Base-by-base conservation (phyloP, 2,888 invertebrate species). In the Leptinotarsa tumamoca region DNA sequence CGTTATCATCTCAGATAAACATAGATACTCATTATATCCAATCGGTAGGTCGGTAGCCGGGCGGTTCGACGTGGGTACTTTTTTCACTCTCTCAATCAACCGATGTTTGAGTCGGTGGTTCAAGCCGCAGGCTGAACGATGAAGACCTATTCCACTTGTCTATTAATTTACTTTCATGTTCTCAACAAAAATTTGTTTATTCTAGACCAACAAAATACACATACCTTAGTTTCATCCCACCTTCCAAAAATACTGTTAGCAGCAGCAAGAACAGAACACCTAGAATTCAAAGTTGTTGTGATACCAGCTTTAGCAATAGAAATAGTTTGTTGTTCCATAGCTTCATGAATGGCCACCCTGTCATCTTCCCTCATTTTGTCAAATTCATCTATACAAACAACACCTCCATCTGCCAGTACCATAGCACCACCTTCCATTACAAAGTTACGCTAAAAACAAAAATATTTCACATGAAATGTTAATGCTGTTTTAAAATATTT, bases 291-390 rank as follows among this genome's bases (percentile, higher is more conserved):
- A 0, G 99, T 99, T 0, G 99, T 99, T 0, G 99, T 99, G 80
- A 99, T 99, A 17, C 99, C 99, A 77, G 99, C 99, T 91, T 99
- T 99, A 2, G 99, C 99, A 82, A 99, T 98, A 1, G 98, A 99
- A 85, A 99, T 99, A 4, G 99, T 99, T 89, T 99, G 99, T 86
- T 99, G 99, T 87, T 99, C 99, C 99, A 99, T 99, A 33, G 99
- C 99, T 90, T 99, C 99, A 89, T 99, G 99, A 86, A 99, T 99
- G 61, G 99, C 99, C 13, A 99, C 99, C 80, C 99, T 91, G 89
- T 99, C 99, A 87, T 99, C 99, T 89, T 99, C 99, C 72, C 97
- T 92, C 99, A 99, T 99, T 90, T 99, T 99, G 89, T 99, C 99
- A 88, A 99, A 99, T 89, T 99, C 99, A 88, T 99, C 99, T 86